Evolutionary conservation across 1,140 invertebrate genomes (phyloP).

Genomic region (Ceratina australensis): DNA sequence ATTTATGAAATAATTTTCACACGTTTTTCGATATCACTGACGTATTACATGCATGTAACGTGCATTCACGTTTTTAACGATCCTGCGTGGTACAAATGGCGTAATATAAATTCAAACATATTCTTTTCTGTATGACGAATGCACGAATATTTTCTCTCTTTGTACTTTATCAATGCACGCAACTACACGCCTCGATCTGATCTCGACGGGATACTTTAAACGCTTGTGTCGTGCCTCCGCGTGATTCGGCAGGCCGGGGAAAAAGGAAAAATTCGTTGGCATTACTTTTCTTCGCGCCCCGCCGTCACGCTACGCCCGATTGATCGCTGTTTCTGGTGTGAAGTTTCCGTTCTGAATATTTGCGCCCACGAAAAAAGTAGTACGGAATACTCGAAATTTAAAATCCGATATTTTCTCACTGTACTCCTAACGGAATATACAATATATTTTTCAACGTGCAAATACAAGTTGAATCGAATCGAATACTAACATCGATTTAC

Average conservation of each 20-base stretch:
- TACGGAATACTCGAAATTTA: too few species aligned
- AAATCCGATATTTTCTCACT: too few species aligned
- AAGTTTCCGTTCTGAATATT: conserved; percentile 2
- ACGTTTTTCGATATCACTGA: too few species aligned
- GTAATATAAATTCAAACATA: conserved; percentile 39
- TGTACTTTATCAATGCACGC: conserved; percentile 61
- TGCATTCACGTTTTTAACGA: too few species aligned
- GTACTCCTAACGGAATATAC: too few species aligned
- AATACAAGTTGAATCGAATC: too few species aligned
- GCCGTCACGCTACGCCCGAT: background rate
- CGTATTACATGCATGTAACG: too few species aligned
- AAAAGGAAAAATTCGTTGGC: background rate
- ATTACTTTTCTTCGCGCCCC: background rate
- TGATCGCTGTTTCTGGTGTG: background rate
- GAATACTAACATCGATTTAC: too few species aligned
- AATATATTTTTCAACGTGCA: too few species aligned
- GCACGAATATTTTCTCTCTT: conserved; percentile 39
- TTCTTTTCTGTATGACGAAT: conserved; percentile 55
- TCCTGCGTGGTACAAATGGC: too few species aligned
- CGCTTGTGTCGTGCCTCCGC: conserved; percentile 37
- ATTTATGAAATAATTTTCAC: too few species aligned
- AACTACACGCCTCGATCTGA: conserved; percentile 50
- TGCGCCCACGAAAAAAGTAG: too few species aligned
- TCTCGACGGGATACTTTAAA: conserved; percentile 60
- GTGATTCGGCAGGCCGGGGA: conserved; percentile 37